Conservation (phyloP, 2,797 vertebrate genomes). For the Hoplostethus atlanticus region DNA sequence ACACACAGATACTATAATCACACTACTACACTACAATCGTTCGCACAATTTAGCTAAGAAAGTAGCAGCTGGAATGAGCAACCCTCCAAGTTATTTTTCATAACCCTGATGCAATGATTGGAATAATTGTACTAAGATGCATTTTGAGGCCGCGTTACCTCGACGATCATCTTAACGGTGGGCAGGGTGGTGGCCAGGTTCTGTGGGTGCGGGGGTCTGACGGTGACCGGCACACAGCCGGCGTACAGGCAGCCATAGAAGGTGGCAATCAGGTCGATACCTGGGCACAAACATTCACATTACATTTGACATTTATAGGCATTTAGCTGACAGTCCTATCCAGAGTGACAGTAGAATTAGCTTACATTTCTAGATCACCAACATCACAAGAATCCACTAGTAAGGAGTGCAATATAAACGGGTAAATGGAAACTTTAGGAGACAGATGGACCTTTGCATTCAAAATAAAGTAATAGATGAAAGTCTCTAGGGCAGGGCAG, state of each 20-base stretch:
- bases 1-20: conserved; percentile 43
- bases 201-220: conserved; percentile 95
- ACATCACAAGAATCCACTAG: no score
- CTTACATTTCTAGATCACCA: no score
- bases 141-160: conserved; percentile 81
- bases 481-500: no score
- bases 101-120: background rate
- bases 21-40: conserved; percentile 14
- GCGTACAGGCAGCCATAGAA: conserved; percentile 97
- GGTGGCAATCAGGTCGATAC: conserved; percentile 94
- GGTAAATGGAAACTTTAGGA: no score
- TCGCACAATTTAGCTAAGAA: background rate
- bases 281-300: conserved; percentile 71
- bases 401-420: no score
- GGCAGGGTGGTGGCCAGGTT: conserved; percentile 95
- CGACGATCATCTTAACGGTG: conserved; percentile 98
- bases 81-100: no score
- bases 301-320: background rate
- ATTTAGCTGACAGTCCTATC: background rate
- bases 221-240: conserved; percentile 94
- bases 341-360: no score
- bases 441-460: no score
- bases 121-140: background rate
- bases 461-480: no score
- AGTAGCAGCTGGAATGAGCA: background rate